Evolutionary conservation across 2,113 vertebrate species (phyloP), one percentile per base, ranked within the genome.

Genomic region (Strigops habroptila): DNA sequence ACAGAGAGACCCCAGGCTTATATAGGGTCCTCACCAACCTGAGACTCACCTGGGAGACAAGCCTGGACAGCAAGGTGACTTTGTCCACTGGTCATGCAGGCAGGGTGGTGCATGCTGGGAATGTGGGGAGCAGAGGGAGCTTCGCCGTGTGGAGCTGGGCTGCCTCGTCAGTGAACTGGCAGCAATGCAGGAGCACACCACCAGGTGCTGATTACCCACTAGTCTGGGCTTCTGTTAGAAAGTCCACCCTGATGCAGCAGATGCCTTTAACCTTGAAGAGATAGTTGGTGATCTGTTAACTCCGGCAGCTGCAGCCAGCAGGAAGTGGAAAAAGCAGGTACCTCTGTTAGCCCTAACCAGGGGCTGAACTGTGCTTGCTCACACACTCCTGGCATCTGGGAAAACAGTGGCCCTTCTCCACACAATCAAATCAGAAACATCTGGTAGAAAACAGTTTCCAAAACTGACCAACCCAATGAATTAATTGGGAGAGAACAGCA

Each of bases 91-190:
- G 44, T 12, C 39, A 41, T 24, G 67, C 31, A 64, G 41, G 25
- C 43, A 51, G 41, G 21, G 51, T 67, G 60, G 44, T 35, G 33
- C 46, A n/a, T 35, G 17, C 46, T 68, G 18, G 22, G 22, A 12
- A 10, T 3, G 1, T 5, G 2, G 9, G 33, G 6, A 15, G 1
- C 14, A 10, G 3, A 9, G 12, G 41, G 46, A 55, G 2, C n/a
- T 55, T 12, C 28, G 44, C 24, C 39, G 19, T 2, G 0, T 14
- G 30, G 18, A 75, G 30, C 35, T 69, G 31, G 35, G 16, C 28
- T 71, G 30, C 37, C 30, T 82, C 30, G 13, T 18, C 33, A 71
- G 28, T 57, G 55, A 64, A n/a, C 37, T 43, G 39, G 35, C 49
- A 71, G 39, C 60, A 64, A 43, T 35, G n/a, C 82, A 77, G 48